phyloP scores from a whole-genome alignment of 2,797 vertebrate species.

The Sphenodon punctatus region DNA sequence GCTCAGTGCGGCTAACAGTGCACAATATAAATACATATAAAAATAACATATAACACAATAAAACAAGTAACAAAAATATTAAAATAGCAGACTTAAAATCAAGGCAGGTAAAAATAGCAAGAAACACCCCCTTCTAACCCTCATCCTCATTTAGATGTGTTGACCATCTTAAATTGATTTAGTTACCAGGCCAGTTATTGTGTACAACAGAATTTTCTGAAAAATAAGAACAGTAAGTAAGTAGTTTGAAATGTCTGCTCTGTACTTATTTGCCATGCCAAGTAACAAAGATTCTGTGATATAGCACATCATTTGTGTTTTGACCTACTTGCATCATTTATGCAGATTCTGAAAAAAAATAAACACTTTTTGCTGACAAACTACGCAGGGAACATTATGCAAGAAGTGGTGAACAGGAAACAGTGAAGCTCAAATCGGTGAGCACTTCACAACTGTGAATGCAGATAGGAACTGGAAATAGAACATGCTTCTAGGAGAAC shows the following conservation, averaged over 20 bases:
- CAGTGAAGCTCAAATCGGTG: slow-evolving; percentile 34
- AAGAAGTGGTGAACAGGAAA: neutral
- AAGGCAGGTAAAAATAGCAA: too few relatives aligned
- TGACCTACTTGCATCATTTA: slow-evolving; percentile 42
- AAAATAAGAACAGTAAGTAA: neutral
- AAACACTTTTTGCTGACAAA: slow-evolving; percentile 36
- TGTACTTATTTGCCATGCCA: slow-evolving; percentile 8
- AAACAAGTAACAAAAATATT: too few relatives aligned
- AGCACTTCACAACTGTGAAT: slow-evolving; percentile 22
- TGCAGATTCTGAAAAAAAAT: slow-evolving; percentile 34
- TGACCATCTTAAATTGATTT: neutral
- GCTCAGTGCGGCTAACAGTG: too few relatives aligned
- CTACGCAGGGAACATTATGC: slow-evolving; percentile 22
- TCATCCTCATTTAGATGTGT: too few relatives aligned
- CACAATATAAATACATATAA: too few relatives aligned
- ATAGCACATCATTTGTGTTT: neutral
- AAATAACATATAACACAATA: too few relatives aligned
- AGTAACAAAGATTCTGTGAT: slow-evolving; percentile 30
- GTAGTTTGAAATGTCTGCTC: neutral
- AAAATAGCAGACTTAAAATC: too few relatives aligned
- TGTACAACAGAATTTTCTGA: slow-evolving; percentile 28
- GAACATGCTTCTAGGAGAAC: neutral
- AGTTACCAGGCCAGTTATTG: slow-evolving; percentile 19
- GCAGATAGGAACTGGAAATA: slow-evolving; percentile 23
- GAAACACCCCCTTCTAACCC: too few relatives aligned